Conservation (phyloP, 1,140 invertebrate genomes). For the Drosophila bocki region DNA sequence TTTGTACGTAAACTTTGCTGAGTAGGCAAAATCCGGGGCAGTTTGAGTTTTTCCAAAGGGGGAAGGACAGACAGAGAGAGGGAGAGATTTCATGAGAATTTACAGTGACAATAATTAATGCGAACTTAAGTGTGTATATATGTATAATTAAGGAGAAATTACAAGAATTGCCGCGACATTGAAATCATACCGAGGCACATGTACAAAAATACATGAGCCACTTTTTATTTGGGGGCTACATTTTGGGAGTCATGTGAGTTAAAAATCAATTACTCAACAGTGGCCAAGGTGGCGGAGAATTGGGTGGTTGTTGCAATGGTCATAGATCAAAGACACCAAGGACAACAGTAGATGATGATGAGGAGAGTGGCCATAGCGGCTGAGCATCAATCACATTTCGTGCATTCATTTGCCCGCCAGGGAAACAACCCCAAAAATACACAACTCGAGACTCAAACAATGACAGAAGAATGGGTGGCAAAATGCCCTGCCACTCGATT, state of each 20-base stretch:
- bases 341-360: conserved; percentile 12
- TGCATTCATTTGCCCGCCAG: conserved; percentile 22
- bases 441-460: conserved; percentile 23
- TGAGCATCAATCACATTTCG: conserved; percentile 56
- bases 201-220: conserved; percentile 1
- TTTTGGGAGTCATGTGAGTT: conserved; percentile 20
- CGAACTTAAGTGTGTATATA: conserved; percentile 40
- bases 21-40: conserved; percentile 26
- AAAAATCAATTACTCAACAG: conserved; percentile 73
- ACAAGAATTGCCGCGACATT: conserved; percentile 55
- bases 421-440: conserved; percentile 39
- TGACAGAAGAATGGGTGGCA: neutral
- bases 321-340: conserved; percentile 50
- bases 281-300: conserved; percentile 41
- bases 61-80: neutral
- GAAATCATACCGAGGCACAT: conserved; percentile 22
- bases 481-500: conserved; percentile 41
- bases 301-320: conserved; percentile 7
- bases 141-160: conserved; percentile 49
- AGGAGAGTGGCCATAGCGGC: conserved; percentile 15
- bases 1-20: conserved; percentile 39
- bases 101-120: conserved; percentile 53
- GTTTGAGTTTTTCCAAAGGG: conserved; percentile 24
- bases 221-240: neutral
- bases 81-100: conserved; percentile 27